Evolutionary conservation across 1,140 invertebrate genomes (phyloP).

Genomic region (Ctenoplectra terminalis): DNA sequence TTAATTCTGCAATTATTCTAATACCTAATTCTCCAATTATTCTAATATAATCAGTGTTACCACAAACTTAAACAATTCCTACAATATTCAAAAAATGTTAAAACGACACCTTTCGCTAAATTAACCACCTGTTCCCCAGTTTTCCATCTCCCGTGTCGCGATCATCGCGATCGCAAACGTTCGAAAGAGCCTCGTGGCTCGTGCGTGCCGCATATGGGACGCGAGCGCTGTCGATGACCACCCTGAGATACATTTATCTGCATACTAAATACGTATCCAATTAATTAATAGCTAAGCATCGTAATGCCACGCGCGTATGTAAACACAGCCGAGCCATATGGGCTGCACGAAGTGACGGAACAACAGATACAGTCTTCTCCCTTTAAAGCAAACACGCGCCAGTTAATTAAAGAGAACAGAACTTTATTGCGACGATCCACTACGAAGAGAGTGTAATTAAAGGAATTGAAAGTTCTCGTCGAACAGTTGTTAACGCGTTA

Average conservation of each 20-base stretch:
- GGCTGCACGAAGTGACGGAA: slow-evolving; percentile 25
- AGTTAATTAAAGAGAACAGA: slow-evolving; percentile 25
- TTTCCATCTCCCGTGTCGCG: neutral
- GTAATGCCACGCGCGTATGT: slow-evolving; percentile 61
- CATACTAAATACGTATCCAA: slow-evolving; percentile 59
- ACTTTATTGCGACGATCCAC: neutral
- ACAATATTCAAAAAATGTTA: neutral
- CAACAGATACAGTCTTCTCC: slow-evolving; percentile 35
- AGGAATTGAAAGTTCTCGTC: neutral
- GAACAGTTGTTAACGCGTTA: neutral
- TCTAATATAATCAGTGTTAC: too few species aligned
- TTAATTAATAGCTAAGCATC: slow-evolving; percentile 68
- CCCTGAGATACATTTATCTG: slow-evolving; percentile 61
- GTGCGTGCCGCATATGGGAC: slow-evolving; percentile 42
- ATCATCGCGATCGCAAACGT: slow-evolving; percentile 47
- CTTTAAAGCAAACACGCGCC: slow-evolving; percentile 1
- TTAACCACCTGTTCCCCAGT: slow-evolving; percentile 60
- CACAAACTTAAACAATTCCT: too few species aligned
- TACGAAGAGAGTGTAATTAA: slow-evolving; percentile 7
- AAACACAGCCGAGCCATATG: slow-evolving; percentile 59
- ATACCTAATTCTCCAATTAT: too few species aligned
- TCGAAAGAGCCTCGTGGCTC: slow-evolving; percentile 23
- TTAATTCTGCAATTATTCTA: too few species aligned
- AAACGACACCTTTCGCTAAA: slow-evolving; percentile 14
- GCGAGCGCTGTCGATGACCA: slow-evolving; percentile 8